These are phyloP conservation scores for Patiria miniata DNA, from an alignment of 35 echinoderm and acorn worm species.

Conservation along the genomic window DNA sequence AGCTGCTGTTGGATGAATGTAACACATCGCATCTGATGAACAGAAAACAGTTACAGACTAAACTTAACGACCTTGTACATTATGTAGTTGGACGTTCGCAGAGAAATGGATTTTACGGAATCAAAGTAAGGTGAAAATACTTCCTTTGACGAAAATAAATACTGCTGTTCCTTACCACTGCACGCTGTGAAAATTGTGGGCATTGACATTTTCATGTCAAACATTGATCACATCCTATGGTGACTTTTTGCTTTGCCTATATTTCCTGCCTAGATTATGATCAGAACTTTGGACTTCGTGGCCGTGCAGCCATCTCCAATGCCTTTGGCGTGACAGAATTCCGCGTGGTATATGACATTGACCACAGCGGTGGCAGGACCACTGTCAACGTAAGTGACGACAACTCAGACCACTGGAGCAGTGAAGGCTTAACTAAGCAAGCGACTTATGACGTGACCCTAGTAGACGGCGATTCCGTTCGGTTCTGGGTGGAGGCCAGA, in stretches of 20 bases:
- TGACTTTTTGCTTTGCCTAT: background rate
- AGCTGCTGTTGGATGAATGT: too few relatives aligned
- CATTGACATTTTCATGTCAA: too few relatives aligned
- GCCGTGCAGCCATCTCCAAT: conserved; percentile 48
- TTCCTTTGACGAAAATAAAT: too few relatives aligned
- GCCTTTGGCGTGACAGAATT: conserved; percentile 18
- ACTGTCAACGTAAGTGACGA: background rate
- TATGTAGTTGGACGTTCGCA: too few relatives aligned
- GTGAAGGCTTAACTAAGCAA: conserved; percentile 3
- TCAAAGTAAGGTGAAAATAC: too few relatives aligned
- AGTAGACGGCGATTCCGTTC: conserved; percentile 43
- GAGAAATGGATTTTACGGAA: too few relatives aligned
- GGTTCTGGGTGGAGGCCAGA: conserved; percentile 30
- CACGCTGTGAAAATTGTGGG: too few relatives aligned
- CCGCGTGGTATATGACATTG: background rate
- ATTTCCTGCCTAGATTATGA: conserved; percentile 35
- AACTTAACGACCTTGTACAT: too few relatives aligned
- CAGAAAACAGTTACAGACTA: too few relatives aligned
- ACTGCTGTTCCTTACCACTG: too few relatives aligned
- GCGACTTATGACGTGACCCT: background rate
- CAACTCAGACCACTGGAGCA: conserved; percentile 10
- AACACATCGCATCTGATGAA: too few relatives aligned
- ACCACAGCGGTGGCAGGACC: background rate
- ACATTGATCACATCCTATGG: too few relatives aligned
- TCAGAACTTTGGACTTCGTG: conserved; percentile 31